phyloP scores from a whole-genome alignment of 2,113 vertebrate genomes.

The Pelodiscus sinensis region DNA sequence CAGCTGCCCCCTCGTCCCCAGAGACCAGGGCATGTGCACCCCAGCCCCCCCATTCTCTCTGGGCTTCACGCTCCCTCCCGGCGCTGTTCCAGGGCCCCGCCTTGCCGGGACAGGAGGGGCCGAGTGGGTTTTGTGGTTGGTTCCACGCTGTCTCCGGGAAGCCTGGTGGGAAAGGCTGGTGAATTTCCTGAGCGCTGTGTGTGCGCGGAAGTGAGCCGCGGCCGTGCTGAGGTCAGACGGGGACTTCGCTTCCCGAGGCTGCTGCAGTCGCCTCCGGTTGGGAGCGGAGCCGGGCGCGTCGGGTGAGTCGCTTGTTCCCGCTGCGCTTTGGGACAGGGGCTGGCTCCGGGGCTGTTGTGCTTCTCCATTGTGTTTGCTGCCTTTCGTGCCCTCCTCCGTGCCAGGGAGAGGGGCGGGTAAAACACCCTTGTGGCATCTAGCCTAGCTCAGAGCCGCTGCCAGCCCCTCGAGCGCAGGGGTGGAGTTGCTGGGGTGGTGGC shows the following conservation, averaged over 20 bases:
- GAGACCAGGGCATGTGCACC: neutral
- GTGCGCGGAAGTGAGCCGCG: neutral
- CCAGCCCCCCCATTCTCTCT: neutral
- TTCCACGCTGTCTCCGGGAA: neutral
- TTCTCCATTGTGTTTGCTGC: rapidly evolving
- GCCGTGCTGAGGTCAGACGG: neutral
- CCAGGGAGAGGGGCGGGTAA: neutral
- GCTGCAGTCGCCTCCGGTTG: neutral
- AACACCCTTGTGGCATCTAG: neutral
- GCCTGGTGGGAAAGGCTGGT: neutral
- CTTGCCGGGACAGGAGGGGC: neutral
- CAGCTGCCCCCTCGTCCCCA: neutral
- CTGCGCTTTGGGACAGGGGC: neutral
- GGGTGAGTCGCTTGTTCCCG: neutral
- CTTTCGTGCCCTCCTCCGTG: neutral
- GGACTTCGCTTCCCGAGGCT: neutral
- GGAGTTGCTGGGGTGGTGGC: neutral
- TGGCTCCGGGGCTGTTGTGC: neutral
- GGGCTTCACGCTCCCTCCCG: neutral
- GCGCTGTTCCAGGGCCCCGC: neutral
- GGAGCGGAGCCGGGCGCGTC: too few relatives aligned
- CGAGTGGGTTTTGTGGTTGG: neutral
- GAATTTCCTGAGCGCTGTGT: neutral
- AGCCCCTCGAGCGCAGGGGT: neutral
- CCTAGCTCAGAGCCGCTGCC: neutral